Base-by-base conservation (phyloP, 2,797 vertebrate species). In the Mionectes olivaceus region DNA sequence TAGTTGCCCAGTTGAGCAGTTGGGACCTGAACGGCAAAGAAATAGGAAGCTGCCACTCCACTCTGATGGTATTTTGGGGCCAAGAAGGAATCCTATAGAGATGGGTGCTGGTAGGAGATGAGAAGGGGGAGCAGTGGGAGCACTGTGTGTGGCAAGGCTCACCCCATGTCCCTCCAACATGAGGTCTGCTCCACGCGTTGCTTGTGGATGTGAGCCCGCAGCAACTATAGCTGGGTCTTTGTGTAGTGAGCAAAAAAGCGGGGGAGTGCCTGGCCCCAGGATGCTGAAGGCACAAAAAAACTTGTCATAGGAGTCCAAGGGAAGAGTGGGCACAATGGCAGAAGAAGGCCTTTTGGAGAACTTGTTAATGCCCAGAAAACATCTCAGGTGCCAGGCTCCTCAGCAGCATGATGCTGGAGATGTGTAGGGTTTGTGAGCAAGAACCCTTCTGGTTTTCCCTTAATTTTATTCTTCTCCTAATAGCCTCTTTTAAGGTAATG, bases 181-280 rank as follows among this genome's bases (percentile, higher is more conserved):
- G 30, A 86, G 7, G 2, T 27, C 47, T 52, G 39, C 60, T 52
- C 44, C 2, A 0, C 7, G 6, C 28, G 4, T 14, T 0, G 0
- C 47, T 30, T 56, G 13, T 1, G 3, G n/a, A 13, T 39, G 25
- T 21, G 57, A 28, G 43, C 14, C 13, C 1, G 1, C 33, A 46
- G 46, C 28, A 75, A 25, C 53, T 30, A 44, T 8, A 84, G 30
- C 24, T 32, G 49, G 17, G 9, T 19, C 10, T 70, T 18, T 2
- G 3, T 2, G 0, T 2, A 6, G 11, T n/a, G 61, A 70, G 39
- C 13, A 56, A 30, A 65, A 56, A 19, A 35, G 5, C 23, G 19
- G 16, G 8, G 32, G 10, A 78, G 5, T 3, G 0, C 39, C 10
- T 73, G 57, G 32, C 7, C 22, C 28, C 25, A 11, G 32, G 33